Evolutionary conservation across 2,113 vertebrate genomes (phyloP).

Genomic region (Phocoena phocoena): DNA sequence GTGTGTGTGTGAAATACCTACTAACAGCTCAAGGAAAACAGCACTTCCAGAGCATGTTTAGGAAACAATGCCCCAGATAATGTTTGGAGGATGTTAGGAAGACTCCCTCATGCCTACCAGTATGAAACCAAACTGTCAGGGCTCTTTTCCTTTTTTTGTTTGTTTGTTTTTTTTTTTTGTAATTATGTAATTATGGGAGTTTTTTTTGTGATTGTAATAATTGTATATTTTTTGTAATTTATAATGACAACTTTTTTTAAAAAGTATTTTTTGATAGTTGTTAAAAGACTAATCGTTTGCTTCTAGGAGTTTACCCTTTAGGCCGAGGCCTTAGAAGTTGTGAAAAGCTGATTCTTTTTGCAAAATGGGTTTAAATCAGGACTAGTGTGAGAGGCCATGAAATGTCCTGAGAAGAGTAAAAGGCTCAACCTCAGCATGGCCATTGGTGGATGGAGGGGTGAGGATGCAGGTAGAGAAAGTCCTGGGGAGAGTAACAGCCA

Average conservation of each 20-base stretch:
- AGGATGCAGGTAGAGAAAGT: neutral
- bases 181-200: neutral
- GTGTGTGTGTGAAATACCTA: neutral
- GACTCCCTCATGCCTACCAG: fast-evolving
- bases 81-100: neutral
- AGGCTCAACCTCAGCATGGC: fast-evolving
- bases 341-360: neutral
- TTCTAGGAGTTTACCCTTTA: neutral
- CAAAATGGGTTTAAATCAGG: neutral
- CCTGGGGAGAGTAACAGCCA: neutral
- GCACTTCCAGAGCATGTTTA: fast-evolving
- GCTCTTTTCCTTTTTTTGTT: neutral
- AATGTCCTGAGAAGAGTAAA: neutral
- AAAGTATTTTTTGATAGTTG: neutral
- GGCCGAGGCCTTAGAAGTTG: neutral
- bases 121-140: neutral
- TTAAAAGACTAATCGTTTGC: neutral
- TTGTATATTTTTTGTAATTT: neutral
- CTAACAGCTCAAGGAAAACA: neutral
- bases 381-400: neutral
- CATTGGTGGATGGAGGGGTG: fast-evolving
- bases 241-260: neutral
- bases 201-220: neutral
- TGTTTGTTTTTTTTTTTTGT: neutral
- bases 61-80: neutral